Evolutionary conservation across 2,888 invertebrate species (phyloP).

Genomic region (Tridacna gigas): DNA sequence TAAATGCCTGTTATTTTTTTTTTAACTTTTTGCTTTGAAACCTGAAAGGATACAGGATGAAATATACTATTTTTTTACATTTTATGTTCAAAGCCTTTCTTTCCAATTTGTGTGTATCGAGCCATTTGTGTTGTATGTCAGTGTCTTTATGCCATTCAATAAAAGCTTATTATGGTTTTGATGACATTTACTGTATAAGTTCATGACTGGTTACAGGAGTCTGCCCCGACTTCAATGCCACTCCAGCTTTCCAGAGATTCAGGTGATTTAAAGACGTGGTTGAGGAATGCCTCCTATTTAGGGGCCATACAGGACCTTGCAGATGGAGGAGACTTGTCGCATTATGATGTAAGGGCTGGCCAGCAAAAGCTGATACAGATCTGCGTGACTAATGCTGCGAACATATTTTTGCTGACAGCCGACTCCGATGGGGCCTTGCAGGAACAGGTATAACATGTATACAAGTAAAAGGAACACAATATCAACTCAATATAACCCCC

Average conservation of each 20-base stretch:
- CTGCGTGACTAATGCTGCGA: slow-evolving; percentile 97
- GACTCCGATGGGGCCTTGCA: slow-evolving; percentile 69
- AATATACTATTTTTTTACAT: no score
- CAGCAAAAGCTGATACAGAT: slow-evolving; percentile 90
- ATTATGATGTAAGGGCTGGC: slow-evolving; percentile 83
- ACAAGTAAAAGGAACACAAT: no score
- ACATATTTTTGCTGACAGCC: slow-evolving; percentile 90
- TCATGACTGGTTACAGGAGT: slow-evolving; percentile 66
- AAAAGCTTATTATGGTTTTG: no score
- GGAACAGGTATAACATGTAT: slow-evolving; percentile 73
- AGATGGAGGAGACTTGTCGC: slow-evolving; percentile 72
- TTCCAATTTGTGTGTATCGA: no score
- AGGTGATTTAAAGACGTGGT: slow-evolving; percentile 65
- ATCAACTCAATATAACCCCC: no score
- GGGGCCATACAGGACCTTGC: slow-evolving; percentile 80
- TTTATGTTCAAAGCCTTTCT: no score
- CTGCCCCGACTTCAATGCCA: slow-evolving; percentile 69
- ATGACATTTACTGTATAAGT: no score
- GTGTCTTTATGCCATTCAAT: no score
- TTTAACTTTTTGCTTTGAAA: no score
- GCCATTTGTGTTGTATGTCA: no score
- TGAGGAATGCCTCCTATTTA: slow-evolving; percentile 79
- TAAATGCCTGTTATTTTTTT: no score
- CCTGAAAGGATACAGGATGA: no score
- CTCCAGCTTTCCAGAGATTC: slow-evolving; percentile 64